phyloP scores from a whole-genome alignment of 2,888 invertebrate species.

The Dolichopus griseipennis region DNA sequence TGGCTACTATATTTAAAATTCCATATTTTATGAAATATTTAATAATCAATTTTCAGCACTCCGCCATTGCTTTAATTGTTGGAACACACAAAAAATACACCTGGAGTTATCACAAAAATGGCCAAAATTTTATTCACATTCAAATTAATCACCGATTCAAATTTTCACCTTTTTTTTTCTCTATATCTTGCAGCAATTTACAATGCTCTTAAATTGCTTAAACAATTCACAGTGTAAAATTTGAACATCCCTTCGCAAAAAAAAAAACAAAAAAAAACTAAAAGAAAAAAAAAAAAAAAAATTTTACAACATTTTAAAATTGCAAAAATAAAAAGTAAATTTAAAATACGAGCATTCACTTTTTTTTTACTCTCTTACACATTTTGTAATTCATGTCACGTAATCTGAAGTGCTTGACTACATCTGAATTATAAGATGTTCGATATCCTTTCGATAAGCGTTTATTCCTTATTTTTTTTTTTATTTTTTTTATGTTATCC shows the following conservation, averaged over 20 bases:
- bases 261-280: background rate
- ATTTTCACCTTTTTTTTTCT: no score
- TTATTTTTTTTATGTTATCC: no score
- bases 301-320: no score
- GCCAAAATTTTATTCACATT: no score
- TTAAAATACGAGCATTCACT: background rate
- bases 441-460: constrained; percentile 7
- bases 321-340: background rate
- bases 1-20: no score
- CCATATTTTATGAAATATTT: no score
- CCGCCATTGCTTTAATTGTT: no score
- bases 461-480: background rate
- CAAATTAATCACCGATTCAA: no score
- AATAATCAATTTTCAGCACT: no score
- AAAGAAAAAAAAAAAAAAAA: background rate
- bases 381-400: constrained; percentile 25
- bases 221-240: background rate
- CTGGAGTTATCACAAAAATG: no score
- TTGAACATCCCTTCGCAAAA: background rate
- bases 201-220: background rate
- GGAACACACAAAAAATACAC: no score
- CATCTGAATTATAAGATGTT: constrained; percentile 27
- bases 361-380: constrained; percentile 8
- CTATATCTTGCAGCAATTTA: no score
- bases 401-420: constrained; percentile 29